Conservation (phyloP, 2,888 invertebrate genomes). For the Mythimna vitellina region DNA sequence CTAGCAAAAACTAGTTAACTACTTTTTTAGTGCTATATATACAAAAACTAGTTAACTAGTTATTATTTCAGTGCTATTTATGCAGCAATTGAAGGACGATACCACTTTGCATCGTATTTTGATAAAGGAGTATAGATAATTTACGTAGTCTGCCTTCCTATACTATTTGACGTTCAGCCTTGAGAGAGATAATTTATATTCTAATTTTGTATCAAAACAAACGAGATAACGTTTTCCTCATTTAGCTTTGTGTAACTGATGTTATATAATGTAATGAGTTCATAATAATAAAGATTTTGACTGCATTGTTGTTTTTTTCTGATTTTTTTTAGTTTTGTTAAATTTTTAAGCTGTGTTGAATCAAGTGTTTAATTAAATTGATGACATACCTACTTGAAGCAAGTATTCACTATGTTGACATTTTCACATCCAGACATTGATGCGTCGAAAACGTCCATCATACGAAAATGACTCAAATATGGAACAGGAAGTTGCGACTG, state of each 20-base stretch:
- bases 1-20: neutral
- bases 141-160: neutral
- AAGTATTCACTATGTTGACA: slow-evolving; percentile 3
- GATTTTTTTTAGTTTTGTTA: neutral
- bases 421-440: neutral
- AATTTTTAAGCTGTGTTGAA: slow-evolving; percentile 12
- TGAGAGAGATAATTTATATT: slow-evolving; percentile 5
- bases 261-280: neutral
- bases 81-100: neutral
- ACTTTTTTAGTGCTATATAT: no score
- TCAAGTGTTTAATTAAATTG: neutral
- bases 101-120: neutral
- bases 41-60: neutral
- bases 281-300: slow-evolving; percentile 21
- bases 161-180: neutral
- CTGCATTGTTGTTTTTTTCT: slow-evolving; percentile 10
- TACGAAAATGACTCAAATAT: slow-evolving; percentile 3
- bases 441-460: neutral
- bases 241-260: slow-evolving; percentile 16
- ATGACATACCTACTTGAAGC: slow-evolving; percentile 30
- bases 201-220: neutral
- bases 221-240: neutral
- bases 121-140: neutral
- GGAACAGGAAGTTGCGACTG: slow-evolving; percentile 20
- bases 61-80: no score